Conservation (phyloP, 2,888 invertebrate genomes). For the Hybos culiciformis region DNA sequence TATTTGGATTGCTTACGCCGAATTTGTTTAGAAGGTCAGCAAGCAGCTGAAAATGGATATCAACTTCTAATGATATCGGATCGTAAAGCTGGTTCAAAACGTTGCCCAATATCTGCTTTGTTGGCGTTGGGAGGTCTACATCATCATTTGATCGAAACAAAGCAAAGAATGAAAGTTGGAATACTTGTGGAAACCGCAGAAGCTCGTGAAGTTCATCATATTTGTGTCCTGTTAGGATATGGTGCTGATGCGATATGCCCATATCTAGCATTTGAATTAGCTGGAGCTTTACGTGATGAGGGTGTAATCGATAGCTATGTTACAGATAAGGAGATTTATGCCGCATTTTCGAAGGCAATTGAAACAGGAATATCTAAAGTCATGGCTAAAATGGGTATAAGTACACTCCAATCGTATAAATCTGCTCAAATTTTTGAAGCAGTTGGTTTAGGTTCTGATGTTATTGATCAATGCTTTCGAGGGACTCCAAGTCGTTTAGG, state of each 20-base stretch:
- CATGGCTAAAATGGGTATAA: slow-evolving; percentile 99
- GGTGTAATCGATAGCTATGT: slow-evolving; percentile 64
- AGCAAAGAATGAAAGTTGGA: slow-evolving; percentile 92
- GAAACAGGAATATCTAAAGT: slow-evolving; percentile 83
- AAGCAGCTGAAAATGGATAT: slow-evolving; percentile 63
- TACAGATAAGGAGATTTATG: slow-evolving; percentile 67
- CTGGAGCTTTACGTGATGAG: slow-evolving; percentile 72
- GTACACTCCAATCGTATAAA: slow-evolving; percentile 95
- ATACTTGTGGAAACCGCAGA: slow-evolving; percentile 92
- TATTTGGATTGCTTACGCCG: slow-evolving; percentile 65
- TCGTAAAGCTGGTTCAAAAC: slow-evolving; percentile 45
- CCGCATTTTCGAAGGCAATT: slow-evolving; percentile 79
- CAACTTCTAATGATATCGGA: slow-evolving; percentile 84
- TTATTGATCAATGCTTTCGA: slow-evolving; percentile 88
- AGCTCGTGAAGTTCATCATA: slow-evolving; percentile 90
- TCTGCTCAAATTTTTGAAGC: slow-evolving; percentile 99
- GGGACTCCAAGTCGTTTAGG: slow-evolving; percentile 58
- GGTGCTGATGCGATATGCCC: slow-evolving; percentile 98
- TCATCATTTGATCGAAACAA: slow-evolving; percentile 86
- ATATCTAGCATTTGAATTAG: slow-evolving; percentile 88
- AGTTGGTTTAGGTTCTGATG: slow-evolving; percentile 83
- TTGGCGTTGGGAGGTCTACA: slow-evolving; percentile 86
- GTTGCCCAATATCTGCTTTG: slow-evolving; percentile 66
- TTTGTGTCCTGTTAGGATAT: slow-evolving; percentile 87
- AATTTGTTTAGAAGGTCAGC: slow-evolving; percentile 66